Conservation (phyloP, 2,797 vertebrate species). For the Masticophis lateralis region DNA sequence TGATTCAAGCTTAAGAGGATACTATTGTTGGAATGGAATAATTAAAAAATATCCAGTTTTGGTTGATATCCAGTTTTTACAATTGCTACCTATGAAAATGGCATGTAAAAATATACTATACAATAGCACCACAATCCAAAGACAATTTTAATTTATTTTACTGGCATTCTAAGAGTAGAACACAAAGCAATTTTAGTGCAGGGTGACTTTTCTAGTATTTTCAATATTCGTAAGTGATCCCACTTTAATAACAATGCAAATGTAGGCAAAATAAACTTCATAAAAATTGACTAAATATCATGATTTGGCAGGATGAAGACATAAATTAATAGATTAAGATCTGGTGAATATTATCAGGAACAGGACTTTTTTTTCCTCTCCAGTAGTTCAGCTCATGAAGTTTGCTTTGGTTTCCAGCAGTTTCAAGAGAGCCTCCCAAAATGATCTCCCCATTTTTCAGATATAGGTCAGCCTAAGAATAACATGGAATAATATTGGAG, state of each 20-base stretch:
- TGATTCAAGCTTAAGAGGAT: neutral
- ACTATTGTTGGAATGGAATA: neutral
- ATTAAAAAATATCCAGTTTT: neutral
- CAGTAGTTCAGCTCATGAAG: neutral
- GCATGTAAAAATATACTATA: neutral
- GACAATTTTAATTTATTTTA: conserved; percentile 4
- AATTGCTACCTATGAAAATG: neutral
- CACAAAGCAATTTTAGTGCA: neutral
- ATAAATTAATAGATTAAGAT: neutral
- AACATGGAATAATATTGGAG: neutral
- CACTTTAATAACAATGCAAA: neutral
- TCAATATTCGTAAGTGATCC: neutral
- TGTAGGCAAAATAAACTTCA: neutral
- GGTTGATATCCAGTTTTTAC: neutral
- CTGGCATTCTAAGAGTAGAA: neutral
- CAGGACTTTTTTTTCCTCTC: no score
- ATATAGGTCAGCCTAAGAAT: neutral
- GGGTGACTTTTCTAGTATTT: neutral
- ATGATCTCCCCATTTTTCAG: neutral
- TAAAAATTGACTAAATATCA: neutral
- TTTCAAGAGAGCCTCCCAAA: neutral
- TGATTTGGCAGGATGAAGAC: neutral
- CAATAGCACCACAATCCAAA: neutral
- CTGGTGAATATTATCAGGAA: neutral
- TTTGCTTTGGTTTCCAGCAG: neutral